Conservation (phyloP, 1,140 invertebrate genomes). For the Nephila pilipes region DNA sequence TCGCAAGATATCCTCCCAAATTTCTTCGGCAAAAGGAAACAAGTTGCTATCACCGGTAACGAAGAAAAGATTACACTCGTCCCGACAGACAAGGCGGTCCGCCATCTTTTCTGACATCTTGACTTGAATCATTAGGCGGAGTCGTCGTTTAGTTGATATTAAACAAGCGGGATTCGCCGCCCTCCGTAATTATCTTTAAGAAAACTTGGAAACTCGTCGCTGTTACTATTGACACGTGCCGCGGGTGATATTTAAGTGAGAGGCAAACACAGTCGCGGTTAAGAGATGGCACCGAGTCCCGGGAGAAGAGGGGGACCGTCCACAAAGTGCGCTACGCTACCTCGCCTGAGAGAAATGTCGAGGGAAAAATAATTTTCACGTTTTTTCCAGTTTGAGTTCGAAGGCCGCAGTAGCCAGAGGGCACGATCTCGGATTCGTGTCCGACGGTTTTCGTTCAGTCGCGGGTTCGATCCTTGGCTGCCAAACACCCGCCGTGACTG, state of each 20-base stretch:
- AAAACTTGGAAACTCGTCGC: neutral
- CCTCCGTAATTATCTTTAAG: slow-evolving; percentile 1
- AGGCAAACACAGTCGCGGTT: slow-evolving; percentile 42
- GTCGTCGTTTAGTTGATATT: neutral
- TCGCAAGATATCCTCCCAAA: too few relatives aligned
- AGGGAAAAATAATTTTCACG: too few relatives aligned
- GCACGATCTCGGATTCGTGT: too few relatives aligned
- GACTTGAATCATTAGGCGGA: neutral
- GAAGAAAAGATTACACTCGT: too few relatives aligned
- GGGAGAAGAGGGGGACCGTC: neutral
- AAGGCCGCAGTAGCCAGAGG: too few relatives aligned
- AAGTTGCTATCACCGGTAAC: too few relatives aligned
- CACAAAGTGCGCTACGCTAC: neutral
- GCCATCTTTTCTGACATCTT: neutral
- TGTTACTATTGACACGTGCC: neutral
- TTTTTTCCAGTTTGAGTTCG: too few relatives aligned
- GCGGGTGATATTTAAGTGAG: slow-evolving; percentile 40
- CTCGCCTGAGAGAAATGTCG: too few relatives aligned
- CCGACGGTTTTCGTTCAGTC: too few relatives aligned
- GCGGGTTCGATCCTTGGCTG: too few relatives aligned
- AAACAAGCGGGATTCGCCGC: neutral
- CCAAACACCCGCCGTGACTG: too few relatives aligned
- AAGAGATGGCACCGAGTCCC: neutral
- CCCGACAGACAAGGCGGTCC: neutral
- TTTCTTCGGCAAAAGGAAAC: too few relatives aligned